Percentiles rank a stretch among this genome's conserved stretches.
Evolutionary conservation across 2,797 vertebrate genomes (phyloP).

Genomic region (Acropternis orthonyx): DNA sequence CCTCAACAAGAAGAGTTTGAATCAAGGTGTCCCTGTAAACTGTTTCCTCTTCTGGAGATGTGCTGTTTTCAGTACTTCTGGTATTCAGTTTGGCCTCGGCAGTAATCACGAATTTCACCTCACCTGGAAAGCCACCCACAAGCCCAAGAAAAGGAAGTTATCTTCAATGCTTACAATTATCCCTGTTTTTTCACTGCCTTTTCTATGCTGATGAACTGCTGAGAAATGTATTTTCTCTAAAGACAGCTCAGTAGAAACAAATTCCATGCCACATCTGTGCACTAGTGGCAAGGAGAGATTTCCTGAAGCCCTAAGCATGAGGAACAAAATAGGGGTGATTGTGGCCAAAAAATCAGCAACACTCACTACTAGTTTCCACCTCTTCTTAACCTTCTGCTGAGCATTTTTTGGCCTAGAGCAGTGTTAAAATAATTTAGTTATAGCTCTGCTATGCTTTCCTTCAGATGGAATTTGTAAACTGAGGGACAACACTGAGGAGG

Average conservation of each 20-base stretch:
- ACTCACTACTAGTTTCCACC: neutral
- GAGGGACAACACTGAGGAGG: neutral
- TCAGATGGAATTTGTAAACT: neutral
- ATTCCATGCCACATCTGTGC: accelerated
- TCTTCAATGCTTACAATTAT: neutral
- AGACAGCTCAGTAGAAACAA: neutral
- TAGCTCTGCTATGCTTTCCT: neutral
- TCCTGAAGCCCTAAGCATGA: neutral
- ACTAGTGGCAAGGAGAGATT: neutral
- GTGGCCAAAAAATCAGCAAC: neutral
- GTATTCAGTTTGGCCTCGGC: conserved; percentile 53
- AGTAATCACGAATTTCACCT: conserved; percentile 55
- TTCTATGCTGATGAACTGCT: neutral
- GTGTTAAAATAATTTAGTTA: neutral
- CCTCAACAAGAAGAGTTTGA: conserved; percentile 68
- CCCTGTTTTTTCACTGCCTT: neutral
- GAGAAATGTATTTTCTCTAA: neutral
- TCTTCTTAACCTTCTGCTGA: neutral
- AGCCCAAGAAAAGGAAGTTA: neutral
- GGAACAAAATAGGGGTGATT: neutral
- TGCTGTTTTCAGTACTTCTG: neutral
- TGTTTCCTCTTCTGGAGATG: neutral
- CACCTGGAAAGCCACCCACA: conserved; percentile 56
- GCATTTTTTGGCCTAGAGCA: neutral
- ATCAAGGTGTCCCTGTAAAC: conserved; percentile 67